Percentiles rank a stretch among this genome's conserved stretches.
These are phyloP conservation scores for Eretmocerus hayati DNA, from an alignment of 2,888 invertebrate genomes.

Conservation along the genomic window DNA sequence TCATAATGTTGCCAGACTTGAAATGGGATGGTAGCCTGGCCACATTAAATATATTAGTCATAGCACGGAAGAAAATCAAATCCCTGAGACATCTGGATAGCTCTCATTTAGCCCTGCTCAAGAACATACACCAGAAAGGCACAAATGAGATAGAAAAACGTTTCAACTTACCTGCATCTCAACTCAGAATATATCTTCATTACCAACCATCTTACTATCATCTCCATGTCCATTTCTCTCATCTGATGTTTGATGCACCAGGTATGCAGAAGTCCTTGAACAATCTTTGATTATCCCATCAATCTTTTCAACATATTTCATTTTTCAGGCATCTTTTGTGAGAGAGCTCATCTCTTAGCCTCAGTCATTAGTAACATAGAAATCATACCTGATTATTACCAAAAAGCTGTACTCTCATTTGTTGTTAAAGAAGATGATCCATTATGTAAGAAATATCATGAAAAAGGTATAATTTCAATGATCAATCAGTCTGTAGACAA, in stretches of 20 bases:
- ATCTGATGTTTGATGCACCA: conserved; percentile 70
- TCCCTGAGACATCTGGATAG: conserved; percentile 77
- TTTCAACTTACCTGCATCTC: conserved; percentile 61
- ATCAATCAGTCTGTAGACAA: conserved; percentile 15
- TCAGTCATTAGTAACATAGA: conserved; percentile 88
- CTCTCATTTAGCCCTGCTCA: conserved; percentile 73
- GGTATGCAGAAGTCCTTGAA: no score
- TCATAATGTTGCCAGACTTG: conserved; percentile 84
- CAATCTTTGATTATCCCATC: no score
- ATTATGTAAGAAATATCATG: conserved; percentile 60
- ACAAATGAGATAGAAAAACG: conserved; percentile 66
- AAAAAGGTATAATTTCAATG: conserved; percentile 49
- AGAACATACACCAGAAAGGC: conserved; percentile 71
- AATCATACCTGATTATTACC: conserved; percentile 74
- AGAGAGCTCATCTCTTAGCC: conserved; percentile 79
- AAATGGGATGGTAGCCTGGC: conserved; percentile 89
- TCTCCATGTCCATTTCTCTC: conserved; percentile 88
- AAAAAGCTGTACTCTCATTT: conserved; percentile 74
- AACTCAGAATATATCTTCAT: conserved; percentile 81
- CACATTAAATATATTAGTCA: conserved; percentile 77
- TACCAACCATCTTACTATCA: conserved; percentile 98
- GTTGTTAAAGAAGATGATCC: conserved; percentile 69
- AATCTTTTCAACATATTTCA: background rate
- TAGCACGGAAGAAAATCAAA: conserved; percentile 68
- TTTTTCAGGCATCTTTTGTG: conserved; percentile 63